These are phyloP conservation scores for Caenorhabditis brenneri DNA, from an alignment of 1,140 invertebrate species.

Conservation along the genomic window DNA sequence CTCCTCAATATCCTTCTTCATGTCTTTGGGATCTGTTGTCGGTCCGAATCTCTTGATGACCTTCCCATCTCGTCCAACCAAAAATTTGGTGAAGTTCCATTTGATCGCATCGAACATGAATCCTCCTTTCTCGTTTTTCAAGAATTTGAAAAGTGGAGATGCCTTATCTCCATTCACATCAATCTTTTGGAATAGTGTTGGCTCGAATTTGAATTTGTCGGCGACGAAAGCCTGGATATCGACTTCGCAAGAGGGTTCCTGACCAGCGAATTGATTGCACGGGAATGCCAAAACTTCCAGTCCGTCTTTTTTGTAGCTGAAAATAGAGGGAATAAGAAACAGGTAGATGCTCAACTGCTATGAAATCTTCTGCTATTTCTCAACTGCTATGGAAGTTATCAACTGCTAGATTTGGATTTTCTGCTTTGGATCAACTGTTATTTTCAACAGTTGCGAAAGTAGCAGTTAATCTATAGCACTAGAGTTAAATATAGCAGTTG, in stretches of 20 bases:
- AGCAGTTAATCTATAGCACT: too few species aligned
- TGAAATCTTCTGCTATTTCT: too few species aligned
- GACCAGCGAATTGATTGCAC: constrained; percentile 64
- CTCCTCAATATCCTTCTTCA: constrained; percentile 55
- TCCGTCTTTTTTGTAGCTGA: constrained; percentile 62
- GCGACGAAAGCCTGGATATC: constrained; percentile 70
- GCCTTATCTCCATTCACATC: constrained; percentile 66
- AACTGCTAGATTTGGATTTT: too few species aligned
- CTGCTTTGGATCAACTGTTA: too few species aligned
- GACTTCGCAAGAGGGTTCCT: constrained; percentile 63
- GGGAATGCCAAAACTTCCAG: constrained; percentile 66
- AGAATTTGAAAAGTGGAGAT: constrained; percentile 61
- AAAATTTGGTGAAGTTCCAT: constrained; percentile 97
- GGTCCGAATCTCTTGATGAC: constrained; percentile 83
- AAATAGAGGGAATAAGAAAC: constrained; percentile 9
- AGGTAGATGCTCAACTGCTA: too few species aligned
- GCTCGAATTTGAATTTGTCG: constrained; percentile 69
- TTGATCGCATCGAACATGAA: constrained; percentile 74
- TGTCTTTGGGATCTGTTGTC: constrained; percentile 76
- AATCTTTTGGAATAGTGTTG: constrained; percentile 65
- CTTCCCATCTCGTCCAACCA: constrained; percentile 84
- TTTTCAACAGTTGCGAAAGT: too few species aligned
- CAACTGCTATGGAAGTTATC: too few species aligned
- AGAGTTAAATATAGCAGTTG: too few species aligned
- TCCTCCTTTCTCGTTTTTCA: constrained; percentile 73